phyloP scores from a whole-genome alignment of 2,113 vertebrate species.

The Empidonax alnorum region DNA sequence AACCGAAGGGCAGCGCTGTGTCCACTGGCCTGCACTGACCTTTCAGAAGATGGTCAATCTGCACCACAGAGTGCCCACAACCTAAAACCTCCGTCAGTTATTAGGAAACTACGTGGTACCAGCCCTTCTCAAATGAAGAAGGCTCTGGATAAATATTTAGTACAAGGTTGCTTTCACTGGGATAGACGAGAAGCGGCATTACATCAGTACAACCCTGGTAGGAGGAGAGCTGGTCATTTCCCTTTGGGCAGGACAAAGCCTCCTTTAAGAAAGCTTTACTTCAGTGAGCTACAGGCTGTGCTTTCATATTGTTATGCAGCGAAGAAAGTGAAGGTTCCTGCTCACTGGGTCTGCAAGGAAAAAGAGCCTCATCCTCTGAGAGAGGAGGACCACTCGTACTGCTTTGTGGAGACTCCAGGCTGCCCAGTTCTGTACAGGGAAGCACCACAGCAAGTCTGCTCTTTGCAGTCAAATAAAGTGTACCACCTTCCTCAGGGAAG shows the following conservation, averaged over 20 bases:
- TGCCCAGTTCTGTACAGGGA: neutral
- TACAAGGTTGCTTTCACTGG: neutral
- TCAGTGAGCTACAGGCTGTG: neutral
- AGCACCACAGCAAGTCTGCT: neutral
- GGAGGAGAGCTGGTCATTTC: neutral
- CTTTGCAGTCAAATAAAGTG: accelerated
- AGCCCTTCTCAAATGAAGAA: neutral
- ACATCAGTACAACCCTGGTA: neutral
- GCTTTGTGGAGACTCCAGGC: neutral
- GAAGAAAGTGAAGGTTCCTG: neutral
- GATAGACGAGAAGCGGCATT: neutral
- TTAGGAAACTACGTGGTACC: neutral
- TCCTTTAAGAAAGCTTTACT: neutral
- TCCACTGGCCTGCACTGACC: neutral
- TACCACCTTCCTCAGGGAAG: accelerated
- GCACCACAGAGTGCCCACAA: neutral
- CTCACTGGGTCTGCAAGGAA: neutral
- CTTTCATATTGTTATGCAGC: accelerated
- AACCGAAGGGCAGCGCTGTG: neutral
- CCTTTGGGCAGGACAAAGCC: neutral
- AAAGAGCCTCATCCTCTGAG: neutral
- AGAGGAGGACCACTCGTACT: accelerated
- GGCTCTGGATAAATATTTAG: neutral
- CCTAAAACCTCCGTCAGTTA: neutral
- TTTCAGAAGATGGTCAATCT: neutral